A percentile compares a stretch with the other conserved stretches of the same genome.
These are phyloP conservation scores for Sebastes wilsoni DNA, from an alignment of 2,797 vertebrate genomes.

Conservation along the genomic window DNA sequence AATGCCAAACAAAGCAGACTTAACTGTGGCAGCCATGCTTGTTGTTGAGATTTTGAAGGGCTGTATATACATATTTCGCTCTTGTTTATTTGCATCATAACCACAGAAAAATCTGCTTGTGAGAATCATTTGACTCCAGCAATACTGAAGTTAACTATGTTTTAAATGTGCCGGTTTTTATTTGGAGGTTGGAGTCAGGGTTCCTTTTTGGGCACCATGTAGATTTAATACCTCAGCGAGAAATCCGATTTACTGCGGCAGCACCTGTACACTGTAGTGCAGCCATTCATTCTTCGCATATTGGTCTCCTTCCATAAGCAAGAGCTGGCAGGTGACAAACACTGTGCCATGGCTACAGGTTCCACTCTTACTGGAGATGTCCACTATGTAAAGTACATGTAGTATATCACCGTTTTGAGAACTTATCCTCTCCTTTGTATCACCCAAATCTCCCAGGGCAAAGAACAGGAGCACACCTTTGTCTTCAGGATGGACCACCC, in stretches of 20 bases:
- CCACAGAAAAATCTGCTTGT: too few species aligned
- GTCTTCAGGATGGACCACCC: constrained; percentile 98
- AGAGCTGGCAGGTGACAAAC: neutral
- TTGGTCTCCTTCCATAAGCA: neutral
- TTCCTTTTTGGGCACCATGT: neutral
- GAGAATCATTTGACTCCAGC: too few species aligned
- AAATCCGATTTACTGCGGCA: constrained; percentile 40
- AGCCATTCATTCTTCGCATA: constrained; percentile 12
- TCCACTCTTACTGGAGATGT: neutral
- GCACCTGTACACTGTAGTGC: neutral
- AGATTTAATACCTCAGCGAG: neutral
- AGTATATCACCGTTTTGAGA: neutral
- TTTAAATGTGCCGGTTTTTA: too few species aligned
- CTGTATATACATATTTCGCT: neutral
- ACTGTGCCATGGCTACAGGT: too few species aligned
- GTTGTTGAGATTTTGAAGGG: neutral
- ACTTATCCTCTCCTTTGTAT: neutral
- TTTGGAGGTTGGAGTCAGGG: neutral
- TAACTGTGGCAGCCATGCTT: neutral
- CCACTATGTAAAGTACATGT: neutral
- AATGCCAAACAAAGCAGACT: neutral
- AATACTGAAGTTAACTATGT: too few species aligned
- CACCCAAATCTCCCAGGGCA: constrained; percentile 80
- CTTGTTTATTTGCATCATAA: too few species aligned
- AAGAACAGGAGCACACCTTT: constrained; percentile 99